These are phyloP conservation scores for Macrophya alboannulata DNA, from an alignment of 2,888 invertebrate genomes.

Conservation along the genomic window DNA sequence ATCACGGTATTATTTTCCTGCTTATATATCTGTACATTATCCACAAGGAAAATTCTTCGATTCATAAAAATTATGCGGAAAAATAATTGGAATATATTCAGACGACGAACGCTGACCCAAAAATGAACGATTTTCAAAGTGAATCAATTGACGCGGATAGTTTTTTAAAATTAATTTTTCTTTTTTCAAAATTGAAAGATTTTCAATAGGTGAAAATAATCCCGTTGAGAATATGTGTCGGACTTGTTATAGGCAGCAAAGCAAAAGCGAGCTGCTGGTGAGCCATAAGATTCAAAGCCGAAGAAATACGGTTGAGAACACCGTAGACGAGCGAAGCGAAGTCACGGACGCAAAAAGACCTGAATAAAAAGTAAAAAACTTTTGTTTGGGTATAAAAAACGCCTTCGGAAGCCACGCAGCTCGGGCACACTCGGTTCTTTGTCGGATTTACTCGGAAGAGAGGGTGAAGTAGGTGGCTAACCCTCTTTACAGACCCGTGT, in stretches of 20 bases:
- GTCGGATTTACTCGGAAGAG: constrained; percentile 62
- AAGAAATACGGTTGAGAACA: constrained; percentile 41
- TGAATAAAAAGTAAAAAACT: constrained; percentile 59
- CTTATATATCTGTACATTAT: neutral
- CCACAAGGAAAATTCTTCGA: neutral
- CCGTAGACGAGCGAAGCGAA: constrained; percentile 40
- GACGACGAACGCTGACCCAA: neutral
- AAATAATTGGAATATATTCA: neutral
- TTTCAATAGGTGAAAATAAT: neutral
- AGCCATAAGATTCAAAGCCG: neutral
- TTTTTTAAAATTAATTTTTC: neutral
- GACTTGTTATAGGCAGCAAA: neutral
- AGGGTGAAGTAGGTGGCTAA: constrained; percentile 47
- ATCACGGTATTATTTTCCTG: neutral
- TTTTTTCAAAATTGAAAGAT: neutral
- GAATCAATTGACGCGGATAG: neutral
- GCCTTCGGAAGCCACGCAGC: constrained; percentile 65
- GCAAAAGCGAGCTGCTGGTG: neutral
- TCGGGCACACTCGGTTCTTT: constrained; percentile 63
- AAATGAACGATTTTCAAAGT: neutral
- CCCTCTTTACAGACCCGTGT: neutral
- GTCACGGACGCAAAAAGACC: constrained; percentile 57
- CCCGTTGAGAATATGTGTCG: neutral
- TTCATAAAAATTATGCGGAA: neutral
- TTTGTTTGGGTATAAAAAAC: constrained; percentile 68